A percentile compares a stretch with the other conserved stretches of the same genome.
These are phyloP conservation scores for Gryllus longicercus DNA, from an alignment of 2,888 invertebrate genomes.

Conservation along the genomic window DNA sequence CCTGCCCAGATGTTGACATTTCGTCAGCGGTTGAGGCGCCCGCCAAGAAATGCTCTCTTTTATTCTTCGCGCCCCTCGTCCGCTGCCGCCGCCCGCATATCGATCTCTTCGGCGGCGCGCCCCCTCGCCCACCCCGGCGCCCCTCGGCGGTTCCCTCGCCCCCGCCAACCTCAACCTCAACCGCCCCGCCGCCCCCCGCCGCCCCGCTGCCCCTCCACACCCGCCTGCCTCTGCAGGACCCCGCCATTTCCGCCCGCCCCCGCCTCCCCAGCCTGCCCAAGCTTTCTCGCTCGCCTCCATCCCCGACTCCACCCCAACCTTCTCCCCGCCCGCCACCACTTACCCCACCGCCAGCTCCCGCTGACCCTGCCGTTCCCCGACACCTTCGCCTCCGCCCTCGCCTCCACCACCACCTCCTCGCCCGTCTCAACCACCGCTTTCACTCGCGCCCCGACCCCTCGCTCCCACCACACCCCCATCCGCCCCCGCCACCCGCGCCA, in stretches of 20 bases:
- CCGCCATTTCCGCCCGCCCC: background rate
- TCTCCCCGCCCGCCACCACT: fast-evolving
- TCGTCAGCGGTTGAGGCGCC: constrained; percentile 11
- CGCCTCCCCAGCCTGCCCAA: no score
- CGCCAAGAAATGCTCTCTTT: background rate
- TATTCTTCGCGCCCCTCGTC: background rate
- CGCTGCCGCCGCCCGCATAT: background rate
- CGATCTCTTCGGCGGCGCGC: background rate
- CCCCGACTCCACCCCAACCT: no score
- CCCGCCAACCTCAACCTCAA: background rate
- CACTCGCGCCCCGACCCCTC: no score
- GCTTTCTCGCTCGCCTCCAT: no score
- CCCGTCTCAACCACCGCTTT: no score
- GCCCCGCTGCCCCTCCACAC: background rate
- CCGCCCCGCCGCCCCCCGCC: background rate
- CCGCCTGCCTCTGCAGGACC: background rate
- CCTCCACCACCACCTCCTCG: no score
- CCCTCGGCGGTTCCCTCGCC: background rate
- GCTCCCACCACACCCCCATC: no score
- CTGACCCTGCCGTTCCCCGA: no score
- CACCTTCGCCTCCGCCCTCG: background rate
- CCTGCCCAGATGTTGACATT: constrained; percentile 19
- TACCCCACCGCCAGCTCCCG: background rate
- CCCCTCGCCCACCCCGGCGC: background rate
- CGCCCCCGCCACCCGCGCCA: no score